Base-by-base conservation (phyloP, 2,888 invertebrate genomes). In the Aricia artaxerxes region DNA sequence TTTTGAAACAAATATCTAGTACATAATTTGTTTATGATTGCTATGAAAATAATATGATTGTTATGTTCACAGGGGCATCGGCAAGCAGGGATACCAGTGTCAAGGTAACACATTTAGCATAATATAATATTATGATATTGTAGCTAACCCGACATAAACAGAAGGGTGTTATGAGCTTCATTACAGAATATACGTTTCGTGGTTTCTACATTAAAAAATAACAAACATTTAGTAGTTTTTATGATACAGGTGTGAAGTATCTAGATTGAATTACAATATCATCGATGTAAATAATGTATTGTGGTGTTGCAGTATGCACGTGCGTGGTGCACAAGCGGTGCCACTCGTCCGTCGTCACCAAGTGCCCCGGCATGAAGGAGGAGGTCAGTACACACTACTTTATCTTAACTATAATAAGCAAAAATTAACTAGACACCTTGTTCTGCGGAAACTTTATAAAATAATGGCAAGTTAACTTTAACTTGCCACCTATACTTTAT, bases 291-390 rank as follows among this genome's bases (percentile, higher is more conserved):
- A 16, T 16, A 57, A 16, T 4, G 1, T 40, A 60, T 24, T 38
- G 1, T 80, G 49, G n/a, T 79, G 80, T 73, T 95, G 80, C 96
- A 99, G 99, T 99, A 83, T 99, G 99, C 94, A 99, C 99, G 81
- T 99, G 99, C 92, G 99, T 99, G 88, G 99, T 99, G 83, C 99
- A 99, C 96, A 99, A 99, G 93, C 96, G 99, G 89, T 99, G 99
- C 91, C 99, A 99, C 94, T 97, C 97, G 86, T 97, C 97, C 83
- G 99, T 99, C 84, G 98, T 99, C 86, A 99, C 99, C 88, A 99
- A 99, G 95, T 99, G 99, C 95, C 99, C 99, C 80, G 99, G 99
- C 83, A 98, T 98, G 96, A 98, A 98, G 92, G 98, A 98, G 89
- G 97, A 97, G 96, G 97, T 96, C 89, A 92, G 89, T 83, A 77